Conservation (phyloP, 1,140 invertebrate species). For the Phymorhynchus buccinoides region DNA sequence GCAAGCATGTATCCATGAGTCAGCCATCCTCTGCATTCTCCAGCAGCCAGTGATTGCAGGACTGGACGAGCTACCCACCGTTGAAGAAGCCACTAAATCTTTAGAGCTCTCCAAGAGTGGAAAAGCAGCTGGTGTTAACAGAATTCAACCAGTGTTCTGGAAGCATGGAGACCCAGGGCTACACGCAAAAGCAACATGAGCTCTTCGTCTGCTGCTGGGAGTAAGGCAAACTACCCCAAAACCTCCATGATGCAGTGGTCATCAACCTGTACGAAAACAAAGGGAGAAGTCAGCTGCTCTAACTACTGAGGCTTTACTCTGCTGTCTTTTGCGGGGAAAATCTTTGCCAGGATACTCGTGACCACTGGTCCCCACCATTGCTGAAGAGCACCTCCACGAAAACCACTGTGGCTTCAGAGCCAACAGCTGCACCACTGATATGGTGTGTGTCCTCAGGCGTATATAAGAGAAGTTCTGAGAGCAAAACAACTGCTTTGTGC, state of each 20-base stretch:
- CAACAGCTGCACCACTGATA: background rate
- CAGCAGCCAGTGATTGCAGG: too few species aligned
- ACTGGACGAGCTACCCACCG: too few species aligned
- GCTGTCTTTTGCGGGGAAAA: background rate
- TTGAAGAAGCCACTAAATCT: too few species aligned
- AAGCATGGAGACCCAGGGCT: background rate
- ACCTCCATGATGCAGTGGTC: background rate
- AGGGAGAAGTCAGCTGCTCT: background rate
- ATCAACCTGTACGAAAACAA: background rate
- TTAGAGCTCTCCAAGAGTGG: too few species aligned
- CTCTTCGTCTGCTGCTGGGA: background rate
- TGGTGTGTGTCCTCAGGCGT: background rate
- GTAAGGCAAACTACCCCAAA: background rate
- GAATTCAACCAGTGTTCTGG: background rate
- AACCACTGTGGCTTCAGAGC: background rate
- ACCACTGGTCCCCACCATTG: background rate
- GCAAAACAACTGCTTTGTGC: background rate
- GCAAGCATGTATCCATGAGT: background rate
- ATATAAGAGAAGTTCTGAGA: background rate
- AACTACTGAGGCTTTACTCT: background rate
- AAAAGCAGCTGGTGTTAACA: too few species aligned
- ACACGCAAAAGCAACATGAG: background rate
- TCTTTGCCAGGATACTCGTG: background rate
- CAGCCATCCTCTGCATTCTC: too few species aligned
- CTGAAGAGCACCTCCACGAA: background rate